Conservation (phyloP, 1,140 invertebrate genomes). For the Drosophila willistoni region DNA sequence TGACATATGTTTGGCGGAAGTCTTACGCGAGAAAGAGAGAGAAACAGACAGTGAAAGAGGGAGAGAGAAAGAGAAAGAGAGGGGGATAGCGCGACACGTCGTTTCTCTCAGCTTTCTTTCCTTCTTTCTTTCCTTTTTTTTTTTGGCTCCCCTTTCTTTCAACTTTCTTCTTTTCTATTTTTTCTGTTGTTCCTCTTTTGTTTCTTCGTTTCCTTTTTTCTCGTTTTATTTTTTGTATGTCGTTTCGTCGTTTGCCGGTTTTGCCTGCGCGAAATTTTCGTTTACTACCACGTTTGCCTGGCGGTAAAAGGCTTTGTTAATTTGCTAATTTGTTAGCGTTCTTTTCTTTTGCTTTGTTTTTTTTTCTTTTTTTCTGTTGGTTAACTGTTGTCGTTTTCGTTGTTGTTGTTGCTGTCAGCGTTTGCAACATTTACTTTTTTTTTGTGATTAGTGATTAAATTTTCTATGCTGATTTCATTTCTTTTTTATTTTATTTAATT, state of each 20-base stretch:
- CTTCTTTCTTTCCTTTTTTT: conserved; percentile 11
- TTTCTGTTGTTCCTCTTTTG: conserved; percentile 1
- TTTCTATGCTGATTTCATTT: background rate
- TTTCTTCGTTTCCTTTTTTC: conserved; percentile 2
- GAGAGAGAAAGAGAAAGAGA: background rate
- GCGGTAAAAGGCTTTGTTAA: conserved; percentile 12
- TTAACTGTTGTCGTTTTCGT: background rate
- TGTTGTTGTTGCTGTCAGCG: background rate
- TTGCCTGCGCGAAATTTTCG: conserved; percentile 14
- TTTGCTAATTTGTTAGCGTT: background rate
- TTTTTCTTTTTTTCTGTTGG: background rate
- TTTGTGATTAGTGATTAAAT: conserved; percentile 23
- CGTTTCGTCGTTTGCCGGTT: conserved; percentile 26
- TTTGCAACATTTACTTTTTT: conserved; percentile 27
- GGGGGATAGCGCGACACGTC: conserved; percentile 17
- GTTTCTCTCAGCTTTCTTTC: conserved; percentile 9
- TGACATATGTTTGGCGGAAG: conserved; percentile 51
- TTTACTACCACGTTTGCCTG: conserved; percentile 14
- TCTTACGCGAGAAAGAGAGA: background rate
- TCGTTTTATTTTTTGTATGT: conserved; percentile 15
- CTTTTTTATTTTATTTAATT: too few relatives aligned
- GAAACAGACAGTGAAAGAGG: too few relatives aligned
- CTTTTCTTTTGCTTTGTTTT: background rate
- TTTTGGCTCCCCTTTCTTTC: conserved; percentile 12
- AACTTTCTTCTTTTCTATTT: background rate